Percentiles rank a stretch among this genome's conserved stretches.
Evolutionary conservation across 2,797 vertebrate species (phyloP).

Genomic region (Microtus californicus): DNA sequence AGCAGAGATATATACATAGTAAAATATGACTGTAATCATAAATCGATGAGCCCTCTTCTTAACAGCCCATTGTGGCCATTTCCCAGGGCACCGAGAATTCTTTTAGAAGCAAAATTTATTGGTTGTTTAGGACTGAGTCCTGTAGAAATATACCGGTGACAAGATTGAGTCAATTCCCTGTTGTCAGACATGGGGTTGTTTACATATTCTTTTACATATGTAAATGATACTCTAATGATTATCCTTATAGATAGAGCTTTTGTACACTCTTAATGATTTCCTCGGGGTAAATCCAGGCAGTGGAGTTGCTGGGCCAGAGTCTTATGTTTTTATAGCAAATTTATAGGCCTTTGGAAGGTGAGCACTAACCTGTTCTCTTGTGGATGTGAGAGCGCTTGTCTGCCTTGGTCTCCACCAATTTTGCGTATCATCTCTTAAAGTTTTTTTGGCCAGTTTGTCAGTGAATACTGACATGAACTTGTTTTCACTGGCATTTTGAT

Average conservation of each 20-base stretch:
- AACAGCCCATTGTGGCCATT: constrained; percentile 13
- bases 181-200: background rate
- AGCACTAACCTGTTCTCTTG: background rate
- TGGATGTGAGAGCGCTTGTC: background rate
- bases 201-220: background rate
- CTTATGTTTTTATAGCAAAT: background rate
- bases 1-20: background rate
- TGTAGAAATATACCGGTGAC: background rate
- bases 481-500: constrained; percentile 44
- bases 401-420: background rate
- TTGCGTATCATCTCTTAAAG: constrained; percentile 27
- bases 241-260: background rate
- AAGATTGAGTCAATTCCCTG: constrained; percentile 14
- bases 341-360: background rate
- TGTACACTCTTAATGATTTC: constrained; percentile 2
- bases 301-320: background rate
- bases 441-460: background rate
- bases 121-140: constrained; percentile 5
- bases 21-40: constrained; percentile 26
- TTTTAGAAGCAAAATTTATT: constrained; percentile 50
- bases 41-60: background rate
- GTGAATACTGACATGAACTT: constrained; percentile 34
- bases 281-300: background rate
- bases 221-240: background rate
- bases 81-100: background rate